phyloP scores from a whole-genome alignment of 2,113 vertebrate species.

The Tragelaphus scriptus region DNA sequence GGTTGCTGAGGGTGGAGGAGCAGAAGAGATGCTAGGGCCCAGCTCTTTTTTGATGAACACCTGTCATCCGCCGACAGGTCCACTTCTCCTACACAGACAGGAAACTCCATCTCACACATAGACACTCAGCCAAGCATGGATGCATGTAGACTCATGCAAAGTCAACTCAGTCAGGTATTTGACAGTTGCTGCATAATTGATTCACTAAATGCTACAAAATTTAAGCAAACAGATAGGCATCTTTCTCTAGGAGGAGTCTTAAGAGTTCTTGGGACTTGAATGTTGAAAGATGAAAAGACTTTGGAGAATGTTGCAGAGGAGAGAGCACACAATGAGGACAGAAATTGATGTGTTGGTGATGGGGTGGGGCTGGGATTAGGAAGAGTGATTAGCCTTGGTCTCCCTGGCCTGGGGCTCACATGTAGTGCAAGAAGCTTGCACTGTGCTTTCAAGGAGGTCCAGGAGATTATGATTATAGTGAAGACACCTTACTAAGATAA shows the following conservation, averaged over 20 bases:
- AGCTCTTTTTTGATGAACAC: not conserved
- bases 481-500: not conserved
- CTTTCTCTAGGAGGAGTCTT: not conserved
- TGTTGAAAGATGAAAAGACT: not conserved
- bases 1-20: not conserved
- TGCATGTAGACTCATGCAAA: not conserved
- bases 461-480: not conserved
- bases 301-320: not conserved
- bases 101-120: not conserved
- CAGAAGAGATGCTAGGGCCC: not conserved
- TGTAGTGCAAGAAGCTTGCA: not conserved
- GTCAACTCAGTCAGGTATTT: not conserved
- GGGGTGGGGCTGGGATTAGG: not conserved
- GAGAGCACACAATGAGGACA: not conserved
- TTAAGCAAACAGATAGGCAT: not conserved
- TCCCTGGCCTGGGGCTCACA: not conserved
- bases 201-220: not conserved
- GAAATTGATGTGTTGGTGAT: not conserved
- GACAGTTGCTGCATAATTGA: not conserved
- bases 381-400: accelerated
- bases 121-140: no score
- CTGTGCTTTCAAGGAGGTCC: not conserved
- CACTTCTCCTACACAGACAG: not conserved
- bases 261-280: not conserved
- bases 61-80: not conserved